Conservation (phyloP, 1,140 invertebrate genomes). For the Zaprionus camerounensis region DNA sequence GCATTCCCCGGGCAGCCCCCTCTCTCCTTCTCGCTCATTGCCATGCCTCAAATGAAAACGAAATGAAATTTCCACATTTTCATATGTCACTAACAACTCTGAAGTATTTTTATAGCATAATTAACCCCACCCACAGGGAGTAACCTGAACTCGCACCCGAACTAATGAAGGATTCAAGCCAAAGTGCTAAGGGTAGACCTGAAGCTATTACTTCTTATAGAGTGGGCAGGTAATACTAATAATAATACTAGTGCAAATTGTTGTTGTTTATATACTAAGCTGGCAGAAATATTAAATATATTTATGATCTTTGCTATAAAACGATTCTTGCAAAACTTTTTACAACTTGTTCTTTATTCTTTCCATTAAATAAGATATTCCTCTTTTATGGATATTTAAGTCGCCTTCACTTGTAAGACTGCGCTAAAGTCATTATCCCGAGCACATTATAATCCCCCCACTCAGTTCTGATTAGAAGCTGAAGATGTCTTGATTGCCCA, state of each 20-base stretch:
- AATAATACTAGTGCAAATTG: not conserved
- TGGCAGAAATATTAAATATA: too few species aligned
- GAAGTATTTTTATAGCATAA: slow-evolving; percentile 78
- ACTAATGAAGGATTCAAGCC: not conserved
- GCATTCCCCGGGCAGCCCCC: slow-evolving; percentile 7
- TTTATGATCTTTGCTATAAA: too few species aligned
- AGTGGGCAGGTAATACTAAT: not conserved
- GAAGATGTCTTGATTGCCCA: not conserved
- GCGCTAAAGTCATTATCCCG: not conserved
- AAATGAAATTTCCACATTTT: slow-evolving; percentile 74
- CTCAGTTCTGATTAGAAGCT: not conserved
- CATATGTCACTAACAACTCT: slow-evolving; percentile 64
- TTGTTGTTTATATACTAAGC: not conserved
- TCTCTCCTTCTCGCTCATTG: too few species aligned
- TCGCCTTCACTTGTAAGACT: not conserved
- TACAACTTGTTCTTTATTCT: not conserved
- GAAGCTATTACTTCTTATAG: not conserved
- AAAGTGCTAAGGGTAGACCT: not conserved
- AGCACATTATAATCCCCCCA: not conserved
- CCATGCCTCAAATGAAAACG: slow-evolving; percentile 37
- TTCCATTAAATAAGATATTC: not conserved
- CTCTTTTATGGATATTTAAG: not conserved
- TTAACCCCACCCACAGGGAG: slow-evolving; percentile 53
- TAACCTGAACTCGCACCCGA: not conserved
- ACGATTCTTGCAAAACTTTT: not conserved